A percentile compares a stretch with the other conserved stretches of the same genome.
Evolutionary conservation across 2,113 vertebrate species (phyloP).

Genomic region (Hemiprocne comata): DNA sequence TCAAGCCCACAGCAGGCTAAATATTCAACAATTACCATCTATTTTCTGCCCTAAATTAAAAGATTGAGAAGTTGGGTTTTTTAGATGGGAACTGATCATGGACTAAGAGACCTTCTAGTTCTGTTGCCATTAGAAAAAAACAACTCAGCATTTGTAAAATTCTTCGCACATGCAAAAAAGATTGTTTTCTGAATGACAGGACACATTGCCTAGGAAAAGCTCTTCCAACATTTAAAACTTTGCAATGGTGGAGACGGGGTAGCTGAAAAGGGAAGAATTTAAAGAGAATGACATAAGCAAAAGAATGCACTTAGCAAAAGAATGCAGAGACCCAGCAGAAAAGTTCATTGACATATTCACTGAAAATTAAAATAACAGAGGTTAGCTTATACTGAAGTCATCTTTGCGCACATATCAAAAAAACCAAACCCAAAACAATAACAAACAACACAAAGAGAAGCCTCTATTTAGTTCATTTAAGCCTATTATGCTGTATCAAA

Average conservation of each 20-base stretch:
- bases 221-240: not conserved
- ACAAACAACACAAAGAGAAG: not conserved
- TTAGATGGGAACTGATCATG: not conserved
- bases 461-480: not conserved
- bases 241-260: not conserved
- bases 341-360: not conserved
- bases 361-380: not conserved
- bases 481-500: not conserved
- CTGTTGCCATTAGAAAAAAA: not conserved
- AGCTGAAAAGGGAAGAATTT: not conserved
- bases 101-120: not conserved
- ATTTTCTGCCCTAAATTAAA: not conserved
- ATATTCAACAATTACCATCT: not conserved
- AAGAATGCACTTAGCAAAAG: not conserved
- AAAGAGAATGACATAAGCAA: not conserved
- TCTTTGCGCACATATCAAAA: not conserved
- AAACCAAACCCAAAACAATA: not conserved
- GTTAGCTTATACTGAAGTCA: not conserved
- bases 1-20: not conserved
- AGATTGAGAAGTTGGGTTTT: not conserved
- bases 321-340: not conserved
- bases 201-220: not conserved
- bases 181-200: not conserved
- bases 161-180: not conserved
- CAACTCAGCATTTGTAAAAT: not conserved